Base-by-base conservation (phyloP, 37 sponge, comb jelly and placozoan species). In the Aplysina aerophoba region DNA sequence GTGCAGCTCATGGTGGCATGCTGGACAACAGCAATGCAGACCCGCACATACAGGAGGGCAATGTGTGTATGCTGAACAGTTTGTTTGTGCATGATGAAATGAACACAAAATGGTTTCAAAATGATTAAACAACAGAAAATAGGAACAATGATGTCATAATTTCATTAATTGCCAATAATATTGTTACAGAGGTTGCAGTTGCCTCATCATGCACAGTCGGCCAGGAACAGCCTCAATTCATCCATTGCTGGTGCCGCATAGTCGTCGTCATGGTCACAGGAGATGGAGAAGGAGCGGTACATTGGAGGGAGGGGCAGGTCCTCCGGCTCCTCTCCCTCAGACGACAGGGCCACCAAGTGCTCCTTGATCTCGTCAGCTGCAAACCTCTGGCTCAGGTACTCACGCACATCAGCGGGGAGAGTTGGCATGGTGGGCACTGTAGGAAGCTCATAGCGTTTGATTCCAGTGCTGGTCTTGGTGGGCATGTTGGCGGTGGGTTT, bases 381-480 rank as follows among this genome's bases (percentile, higher is more conserved):
- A 75, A 75, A 75, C 20, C 12, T 40, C 78, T 40, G 1, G 13
- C 53, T 40, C 44, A 75, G 37, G 54, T 44, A 75, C 16, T 75
- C 78, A 1, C 78, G 20, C 16, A 75, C 78, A 37, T 75, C 78
- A 21, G 78, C 78, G 16, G 78, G 78, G n/a, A 75, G 54, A 3
- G 14, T 19, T 1, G 78, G 78, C 13, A 44, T 25, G 13, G 44
- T 41, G 44, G 78, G 78, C 20, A 75, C 25, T 3, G 17, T 24
- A 1, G 78, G 78, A 1, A 75, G 50, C 50, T 44, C 50, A 44
- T 11, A 44, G 6, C 50, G 3, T 8, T 44, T 44, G 50, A 44
- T 8, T 44, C 50, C 50, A 11, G 50, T 8, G 8, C 50, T 44
- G 50, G 50, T 3, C 50, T 44, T 44, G 50, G 50, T 11, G 8